phyloP scores from a whole-genome alignment of 2,797 vertebrate species.

The Lemur catta region DNA sequence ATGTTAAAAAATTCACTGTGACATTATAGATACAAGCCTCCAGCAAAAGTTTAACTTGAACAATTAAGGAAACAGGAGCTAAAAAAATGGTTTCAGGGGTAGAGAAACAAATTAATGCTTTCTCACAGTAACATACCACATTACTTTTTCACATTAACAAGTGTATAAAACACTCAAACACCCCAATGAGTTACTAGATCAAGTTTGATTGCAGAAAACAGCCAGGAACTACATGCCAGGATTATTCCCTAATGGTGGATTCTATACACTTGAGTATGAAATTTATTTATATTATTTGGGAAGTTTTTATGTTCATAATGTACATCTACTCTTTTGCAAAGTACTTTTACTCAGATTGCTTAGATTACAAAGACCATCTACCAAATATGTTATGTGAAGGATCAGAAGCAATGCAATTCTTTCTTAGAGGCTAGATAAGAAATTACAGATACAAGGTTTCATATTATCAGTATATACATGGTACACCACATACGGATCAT shows the following conservation, averaged over 20 bases:
- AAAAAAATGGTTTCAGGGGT: constrained; percentile 65
- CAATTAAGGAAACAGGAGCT: constrained; percentile 68
- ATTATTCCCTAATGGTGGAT: background rate
- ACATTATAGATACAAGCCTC: constrained; percentile 66
- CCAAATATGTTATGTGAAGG: background rate
- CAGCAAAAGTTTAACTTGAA: constrained; percentile 71
- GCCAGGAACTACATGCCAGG: background rate
- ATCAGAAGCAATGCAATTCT: background rate
- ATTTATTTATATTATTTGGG: background rate
- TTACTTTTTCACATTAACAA: constrained; percentile 64
- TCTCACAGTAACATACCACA: constrained; percentile 45
- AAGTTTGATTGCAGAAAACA: constrained; percentile 55
- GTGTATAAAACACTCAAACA: constrained; percentile 36
- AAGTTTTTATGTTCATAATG: constrained; percentile 28
- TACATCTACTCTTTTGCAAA: background rate
- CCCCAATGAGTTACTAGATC: constrained; percentile 29
- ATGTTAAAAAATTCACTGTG: constrained; percentile 76
- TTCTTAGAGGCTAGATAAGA: background rate
- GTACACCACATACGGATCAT: background rate
- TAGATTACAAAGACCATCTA: background rate
- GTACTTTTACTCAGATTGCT: background rate
- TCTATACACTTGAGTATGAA: background rate
- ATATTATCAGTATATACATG: background rate
- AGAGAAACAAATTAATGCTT: constrained; percentile 60
- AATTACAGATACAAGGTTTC: background rate